Evolutionary conservation across 2,797 vertebrate species (phyloP).

Genomic region (Enteromius paludinosus): DNA sequence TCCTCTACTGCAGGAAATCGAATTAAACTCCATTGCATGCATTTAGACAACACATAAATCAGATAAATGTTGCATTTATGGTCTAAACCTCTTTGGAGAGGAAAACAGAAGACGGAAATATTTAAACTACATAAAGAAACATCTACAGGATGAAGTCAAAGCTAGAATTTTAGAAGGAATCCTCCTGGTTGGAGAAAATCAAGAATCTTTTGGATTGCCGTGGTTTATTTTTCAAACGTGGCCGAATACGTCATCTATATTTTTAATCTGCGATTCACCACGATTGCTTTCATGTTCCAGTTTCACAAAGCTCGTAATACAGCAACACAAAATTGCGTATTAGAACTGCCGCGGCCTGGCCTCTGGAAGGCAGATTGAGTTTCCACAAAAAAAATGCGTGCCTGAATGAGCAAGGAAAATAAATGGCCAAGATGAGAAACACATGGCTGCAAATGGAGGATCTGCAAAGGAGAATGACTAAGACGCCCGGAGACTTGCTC

Average conservation of each 20-base stretch:
- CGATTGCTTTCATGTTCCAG: slow-evolving; percentile 54
- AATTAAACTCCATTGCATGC: slow-evolving; percentile 42
- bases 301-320: slow-evolving; percentile 42
- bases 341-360: slow-evolving; percentile 32
- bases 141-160: not conserved
- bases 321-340: slow-evolving; percentile 26
- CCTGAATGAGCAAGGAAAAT: slow-evolving; percentile 68
- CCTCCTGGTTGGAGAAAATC: not conserved
- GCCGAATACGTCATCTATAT: not conserved
- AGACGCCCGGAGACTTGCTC: slow-evolving; percentile 24
- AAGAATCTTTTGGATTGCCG: not conserved
- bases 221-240: not conserved
- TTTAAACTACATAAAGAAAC: not conserved
- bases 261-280: slow-evolving; percentile 21
- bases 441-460: slow-evolving; percentile 70
- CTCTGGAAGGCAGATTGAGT: slow-evolving; percentile 67
- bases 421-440: slow-evolving; percentile 76
- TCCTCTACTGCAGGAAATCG: slow-evolving; percentile 39
- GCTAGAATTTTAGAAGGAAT: not conserved
- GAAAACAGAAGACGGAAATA: slow-evolving; percentile 12
- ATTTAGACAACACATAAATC: slow-evolving; percentile 21
- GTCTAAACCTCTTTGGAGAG: not conserved
- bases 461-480: slow-evolving; percentile 27
- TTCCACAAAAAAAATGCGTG: slow-evolving; percentile 71
- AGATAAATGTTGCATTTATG: slow-evolving; percentile 32